A percentile compares a stretch with the other conserved stretches of the same genome.
phyloP scores from a whole-genome alignment of 2,888 invertebrate species.

The Onthophagus sagittarius region DNA sequence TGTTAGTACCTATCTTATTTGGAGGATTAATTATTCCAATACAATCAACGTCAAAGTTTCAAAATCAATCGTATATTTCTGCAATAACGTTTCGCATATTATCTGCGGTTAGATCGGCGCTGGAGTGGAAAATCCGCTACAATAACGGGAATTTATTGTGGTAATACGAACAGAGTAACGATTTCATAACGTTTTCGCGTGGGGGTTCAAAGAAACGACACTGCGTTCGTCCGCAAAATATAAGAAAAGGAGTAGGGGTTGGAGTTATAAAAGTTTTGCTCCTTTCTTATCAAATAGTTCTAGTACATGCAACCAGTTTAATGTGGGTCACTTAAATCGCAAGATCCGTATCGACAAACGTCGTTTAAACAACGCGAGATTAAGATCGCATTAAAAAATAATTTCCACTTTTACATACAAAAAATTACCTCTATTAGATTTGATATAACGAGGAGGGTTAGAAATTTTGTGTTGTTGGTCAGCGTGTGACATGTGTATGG shows the following conservation, averaged over 20 bases:
- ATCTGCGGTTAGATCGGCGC: background rate
- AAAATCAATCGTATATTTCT: no score
- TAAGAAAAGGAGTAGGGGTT: background rate
- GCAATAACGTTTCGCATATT: background rate
- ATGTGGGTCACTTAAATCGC: background rate
- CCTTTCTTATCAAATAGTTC: background rate
- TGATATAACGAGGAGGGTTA: background rate
- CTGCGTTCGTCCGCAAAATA: background rate
- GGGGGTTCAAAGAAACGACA: background rate
- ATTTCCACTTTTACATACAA: background rate
- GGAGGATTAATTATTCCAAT: no score
- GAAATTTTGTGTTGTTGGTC: background rate
- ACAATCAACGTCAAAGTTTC: no score
- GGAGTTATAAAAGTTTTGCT: background rate
- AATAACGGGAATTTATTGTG: background rate
- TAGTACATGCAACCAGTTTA: background rate
- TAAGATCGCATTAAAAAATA: background rate
- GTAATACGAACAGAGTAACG: background rate
- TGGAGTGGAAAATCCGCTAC: background rate
- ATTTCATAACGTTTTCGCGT: background rate
- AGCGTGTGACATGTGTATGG: background rate
- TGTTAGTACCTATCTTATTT: no score
- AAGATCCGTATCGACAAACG: background rate
- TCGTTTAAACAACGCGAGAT: background rate
- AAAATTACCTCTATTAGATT: background rate